Base-by-base conservation (phyloP, 2,888 invertebrate genomes). In the Rhaphigaster nebulosa region DNA sequence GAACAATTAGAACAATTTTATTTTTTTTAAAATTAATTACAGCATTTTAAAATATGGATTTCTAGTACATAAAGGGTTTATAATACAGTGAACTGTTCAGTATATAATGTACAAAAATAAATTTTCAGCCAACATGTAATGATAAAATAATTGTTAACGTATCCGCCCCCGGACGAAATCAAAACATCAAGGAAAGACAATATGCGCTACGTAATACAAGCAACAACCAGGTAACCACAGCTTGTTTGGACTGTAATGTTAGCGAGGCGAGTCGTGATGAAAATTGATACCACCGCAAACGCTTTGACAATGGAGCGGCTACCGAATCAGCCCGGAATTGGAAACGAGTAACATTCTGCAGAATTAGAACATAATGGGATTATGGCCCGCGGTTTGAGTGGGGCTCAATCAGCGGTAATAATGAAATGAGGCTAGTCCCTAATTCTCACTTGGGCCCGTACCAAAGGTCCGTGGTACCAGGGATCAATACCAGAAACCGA, bases 351-450 rank as follows among this genome's bases (percentile, higher is more conserved):
- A 76, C 70, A 76, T 76, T 76, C 15, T 20, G 70, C 38, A 38
- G 70, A 76, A 76, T 76, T 76, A 76, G 70, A 76, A 23, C 6
- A 38, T 76, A 76, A 76, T 38, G 70, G 70, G 20, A 76, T 76
- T 76, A 38, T 76, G 70, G 20, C 5, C 8, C 2, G 34, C 10
- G 70, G 34, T 76, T 18, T 38, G 20, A 76, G 70, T 76, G 70
- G 20, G 70, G 34, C 5, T 8, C 70, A 38, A 76, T 76, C 70
- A 76, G 23, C 34, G 70, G 70, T 38, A 76, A 76, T 76, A 76
- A 76, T 76, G 70, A 38, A 76, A 76, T 76, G 70, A 76, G 70
- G 18, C 38, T 34, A 1, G n/a, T 60, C 65, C 65, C 65, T 65
- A 65, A 65, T 65, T 29, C 65, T 65, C 65, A 18, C 29, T 15